Conservation (phyloP, 2,797 vertebrate genomes). For the Cryptoprocta ferox region DNA sequence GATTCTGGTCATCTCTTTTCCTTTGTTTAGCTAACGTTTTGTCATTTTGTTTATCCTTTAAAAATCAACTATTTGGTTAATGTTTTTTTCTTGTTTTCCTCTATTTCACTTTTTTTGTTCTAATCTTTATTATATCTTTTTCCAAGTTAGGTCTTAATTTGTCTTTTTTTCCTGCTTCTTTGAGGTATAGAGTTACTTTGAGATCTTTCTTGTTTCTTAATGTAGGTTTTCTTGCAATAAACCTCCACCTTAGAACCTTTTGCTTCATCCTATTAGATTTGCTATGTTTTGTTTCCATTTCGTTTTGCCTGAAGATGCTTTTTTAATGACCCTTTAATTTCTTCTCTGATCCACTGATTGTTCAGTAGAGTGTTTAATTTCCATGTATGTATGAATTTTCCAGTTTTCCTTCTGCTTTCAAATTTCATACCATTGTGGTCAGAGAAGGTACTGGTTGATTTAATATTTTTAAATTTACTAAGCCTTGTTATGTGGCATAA, state of each 20-base stretch:
- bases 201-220: not conserved
- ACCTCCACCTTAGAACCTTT: not conserved
- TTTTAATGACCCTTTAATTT: not conserved
- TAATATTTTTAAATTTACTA: not conserved
- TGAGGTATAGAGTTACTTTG: not conserved
- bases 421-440: not conserved
- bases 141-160: not conserved
- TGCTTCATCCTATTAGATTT: not conserved
- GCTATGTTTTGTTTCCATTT: not conserved
- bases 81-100: not conserved
- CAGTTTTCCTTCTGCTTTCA: not conserved
- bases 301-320: not conserved
- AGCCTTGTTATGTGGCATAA: not conserved
- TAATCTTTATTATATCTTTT: not conserved
- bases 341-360: not conserved
- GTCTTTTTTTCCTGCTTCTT: not conserved
- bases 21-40: not conserved
- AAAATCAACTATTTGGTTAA: not conserved
- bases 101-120: not conserved
- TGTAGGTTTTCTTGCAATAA: not conserved
- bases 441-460: not conserved
- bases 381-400: not conserved
- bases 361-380: not conserved
- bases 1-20: not conserved
- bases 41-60: not conserved